Evolutionary conservation across 2,113 vertebrate genomes (phyloP), one percentile per base, ranked within the genome.

Genomic region (Prunella himalayana): DNA sequence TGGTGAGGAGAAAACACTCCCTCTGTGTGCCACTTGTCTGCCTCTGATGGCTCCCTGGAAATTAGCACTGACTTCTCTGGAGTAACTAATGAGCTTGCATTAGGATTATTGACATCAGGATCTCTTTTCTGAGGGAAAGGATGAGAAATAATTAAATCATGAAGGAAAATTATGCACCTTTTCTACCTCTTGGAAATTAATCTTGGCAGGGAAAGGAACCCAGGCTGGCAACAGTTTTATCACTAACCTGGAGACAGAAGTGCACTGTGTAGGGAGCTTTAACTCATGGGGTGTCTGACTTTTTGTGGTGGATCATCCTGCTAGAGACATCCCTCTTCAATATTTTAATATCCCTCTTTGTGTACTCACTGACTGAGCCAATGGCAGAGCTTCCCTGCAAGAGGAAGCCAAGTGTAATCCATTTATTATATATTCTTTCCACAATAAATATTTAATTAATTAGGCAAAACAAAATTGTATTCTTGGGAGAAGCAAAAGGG

Each of bases 1-100:
- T 10, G 0, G 3, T 49, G 31, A 69, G 19, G 13, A 64, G 68
- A 51, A 37, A 31, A 0, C 25, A 2, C 11, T n/a, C 24, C 13
- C 19, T 50, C 11, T 5, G 15, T 24, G 10, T 28, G 11, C 22
- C 45, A 37, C 49, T 50, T 17, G 15, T 20, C n/a, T 47, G 30
- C 27, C 13, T 30, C 42, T 59, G 59, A 54, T 51, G 39, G 35
- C 24, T 60, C 37, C 3, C 1, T 45, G 80, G 33, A 35, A 80
- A 72, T 61, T 13, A 49, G 19, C 15, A 6, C 31, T 37, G 41
- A 49, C n/a, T 41, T 9, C 53, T 76, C 56, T 51, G 30, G 19
- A 60, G 50, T 15, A 22, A 73, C 20, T 75, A 85, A 68, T 20
- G 57, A 35, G 13, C 3, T 63, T 33, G 3, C 2, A 3, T n/a